These are phyloP conservation scores for Syrista parreyssii DNA, from an alignment of 2,888 invertebrate genomes.

Conservation along the genomic window DNA sequence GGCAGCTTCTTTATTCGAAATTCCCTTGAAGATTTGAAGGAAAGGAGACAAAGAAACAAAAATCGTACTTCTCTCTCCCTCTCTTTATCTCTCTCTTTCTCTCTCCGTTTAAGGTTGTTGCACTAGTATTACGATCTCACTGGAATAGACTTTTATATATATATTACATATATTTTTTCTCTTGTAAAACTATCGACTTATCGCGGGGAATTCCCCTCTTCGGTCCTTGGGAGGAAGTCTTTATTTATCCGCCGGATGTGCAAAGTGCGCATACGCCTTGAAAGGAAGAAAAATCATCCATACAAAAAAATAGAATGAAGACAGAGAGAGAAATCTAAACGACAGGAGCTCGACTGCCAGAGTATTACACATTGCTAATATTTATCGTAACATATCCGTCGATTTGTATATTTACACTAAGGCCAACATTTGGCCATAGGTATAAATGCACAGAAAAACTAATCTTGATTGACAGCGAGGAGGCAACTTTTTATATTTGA, in stretches of 20 bases:
- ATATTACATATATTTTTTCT: not conserved
- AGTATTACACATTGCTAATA: constrained; percentile 17
- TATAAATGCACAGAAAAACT: not conserved
- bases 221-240: not conserved
- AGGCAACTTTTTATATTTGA: not conserved
- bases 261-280: not conserved
- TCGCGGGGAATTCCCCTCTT: not conserved
- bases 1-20: not conserved
- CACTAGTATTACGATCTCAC: constrained; percentile 58
- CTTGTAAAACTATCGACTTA: not conserved
- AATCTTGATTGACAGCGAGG: not conserved
- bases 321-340: not conserved
- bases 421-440: not conserved
- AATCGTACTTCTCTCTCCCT: constrained; percentile 33
- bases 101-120: constrained; percentile 33
- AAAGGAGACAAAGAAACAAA: constrained; percentile 17
- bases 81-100: constrained; percentile 25
- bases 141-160: constrained; percentile 26
- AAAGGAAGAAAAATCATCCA: too few species aligned
- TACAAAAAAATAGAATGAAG: not conserved
- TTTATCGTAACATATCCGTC: constrained; percentile 36
- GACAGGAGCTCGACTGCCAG: too few species aligned
- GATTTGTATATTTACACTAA: constrained; percentile 1
- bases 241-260: not conserved
- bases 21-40: not conserved